Percentiles rank a stretch among this genome's conserved stretches.
Evolutionary conservation across 2,113 vertebrate species (phyloP).

Genomic region (Corythornis vintsioides): DNA sequence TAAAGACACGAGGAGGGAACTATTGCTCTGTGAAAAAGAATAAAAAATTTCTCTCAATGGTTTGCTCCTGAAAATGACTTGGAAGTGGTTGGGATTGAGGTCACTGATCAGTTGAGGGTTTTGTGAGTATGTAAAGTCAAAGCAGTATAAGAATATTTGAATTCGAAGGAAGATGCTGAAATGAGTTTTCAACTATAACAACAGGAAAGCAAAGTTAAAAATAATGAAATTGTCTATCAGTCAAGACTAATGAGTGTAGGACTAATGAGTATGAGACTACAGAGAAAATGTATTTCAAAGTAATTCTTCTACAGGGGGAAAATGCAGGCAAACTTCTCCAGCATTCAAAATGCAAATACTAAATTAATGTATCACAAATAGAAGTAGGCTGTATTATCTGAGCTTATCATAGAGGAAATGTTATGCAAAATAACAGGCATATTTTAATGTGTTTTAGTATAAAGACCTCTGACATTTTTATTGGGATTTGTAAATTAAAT

Average conservation of each 20-base stretch:
- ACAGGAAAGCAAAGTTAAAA: not conserved
- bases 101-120: not conserved
- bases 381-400: not conserved
- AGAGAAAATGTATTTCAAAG: not conserved
- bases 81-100: not conserved
- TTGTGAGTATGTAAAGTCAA: not conserved
- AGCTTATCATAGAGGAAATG: not conserved
- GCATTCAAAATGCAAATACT: not conserved
- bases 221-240: not conserved
- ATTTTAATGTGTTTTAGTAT: not conserved
- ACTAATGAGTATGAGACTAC: not conserved
- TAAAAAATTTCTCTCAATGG: not conserved
- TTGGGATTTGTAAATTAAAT: not conserved
- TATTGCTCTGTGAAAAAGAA: not conserved
- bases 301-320: not conserved
- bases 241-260: not conserved
- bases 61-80: not conserved
- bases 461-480: not conserved
- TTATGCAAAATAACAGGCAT: not conserved
- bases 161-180: not conserved
- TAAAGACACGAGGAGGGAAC: not conserved
- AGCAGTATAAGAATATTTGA: not conserved
- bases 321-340: not conserved
- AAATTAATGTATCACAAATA: not conserved
- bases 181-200: not conserved